Conservation (phyloP, 2,113 vertebrate genomes). For the Aplodontia rufa region DNA sequence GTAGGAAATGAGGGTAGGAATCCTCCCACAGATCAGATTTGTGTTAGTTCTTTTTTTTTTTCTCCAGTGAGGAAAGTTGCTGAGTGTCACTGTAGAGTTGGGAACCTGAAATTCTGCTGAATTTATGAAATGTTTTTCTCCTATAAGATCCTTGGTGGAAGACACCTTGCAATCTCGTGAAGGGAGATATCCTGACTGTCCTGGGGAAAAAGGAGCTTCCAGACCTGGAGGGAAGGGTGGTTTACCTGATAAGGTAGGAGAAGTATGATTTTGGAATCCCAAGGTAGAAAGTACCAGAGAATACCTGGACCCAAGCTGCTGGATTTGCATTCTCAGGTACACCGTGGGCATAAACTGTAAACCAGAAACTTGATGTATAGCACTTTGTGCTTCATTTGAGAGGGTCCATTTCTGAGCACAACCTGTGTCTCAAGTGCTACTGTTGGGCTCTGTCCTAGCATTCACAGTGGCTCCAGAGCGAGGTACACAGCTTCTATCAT, state of each 20-base stretch:
- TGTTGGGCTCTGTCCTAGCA: not conserved
- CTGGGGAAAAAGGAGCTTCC: not conserved
- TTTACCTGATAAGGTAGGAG: not conserved
- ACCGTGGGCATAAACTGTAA: not conserved
- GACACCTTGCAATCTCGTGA: not conserved
- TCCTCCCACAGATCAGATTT: not conserved
- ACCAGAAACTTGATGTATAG: not conserved
- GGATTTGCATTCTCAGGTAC: not conserved
- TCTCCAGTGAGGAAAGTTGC: not conserved
- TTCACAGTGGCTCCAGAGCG: not conserved
- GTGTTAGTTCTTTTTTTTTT: not conserved
- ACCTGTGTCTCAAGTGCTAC: not conserved
- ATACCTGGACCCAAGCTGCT: not conserved
- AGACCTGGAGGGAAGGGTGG: not conserved
- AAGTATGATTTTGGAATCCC: not conserved
- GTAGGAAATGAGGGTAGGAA: not conserved
- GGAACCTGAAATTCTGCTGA: not conserved
- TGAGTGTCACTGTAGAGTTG: not conserved
- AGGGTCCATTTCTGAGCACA: not conserved
- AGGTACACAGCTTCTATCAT: not conserved
- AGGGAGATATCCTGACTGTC: not conserved
- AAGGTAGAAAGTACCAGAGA: not conserved
- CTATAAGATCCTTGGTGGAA: not conserved
- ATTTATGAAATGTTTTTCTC: not conserved
- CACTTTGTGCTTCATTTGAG: not conserved